These are phyloP conservation scores for Oncopodura yosiiana DNA, from an alignment of 1,140 invertebrate genomes.

Conservation along the genomic window DNA sequence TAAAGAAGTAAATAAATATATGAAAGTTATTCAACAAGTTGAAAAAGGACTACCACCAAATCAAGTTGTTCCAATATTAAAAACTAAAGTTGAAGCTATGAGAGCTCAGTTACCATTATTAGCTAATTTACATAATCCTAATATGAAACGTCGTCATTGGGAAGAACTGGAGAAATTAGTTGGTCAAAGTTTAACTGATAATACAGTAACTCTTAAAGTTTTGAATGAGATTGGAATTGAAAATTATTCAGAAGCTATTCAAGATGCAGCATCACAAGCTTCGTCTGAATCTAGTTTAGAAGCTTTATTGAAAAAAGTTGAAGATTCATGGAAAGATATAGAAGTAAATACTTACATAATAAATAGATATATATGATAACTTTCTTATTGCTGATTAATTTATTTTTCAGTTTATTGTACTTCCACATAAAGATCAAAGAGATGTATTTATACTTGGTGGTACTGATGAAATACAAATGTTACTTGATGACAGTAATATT, in stretches of 20 bases:
- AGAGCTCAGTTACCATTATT: constrained; percentile 64
- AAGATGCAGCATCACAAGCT: constrained; percentile 72
- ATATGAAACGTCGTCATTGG: constrained; percentile 68
- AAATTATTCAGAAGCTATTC: constrained; percentile 56
- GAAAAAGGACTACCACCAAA: constrained; percentile 67
- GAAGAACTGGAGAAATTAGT: constrained; percentile 63
- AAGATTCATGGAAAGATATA: too few relatives aligned
- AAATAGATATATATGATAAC: too few relatives aligned
- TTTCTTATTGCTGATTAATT: too few relatives aligned
- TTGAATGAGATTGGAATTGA: constrained; percentile 64
- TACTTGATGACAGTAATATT: constrained; percentile 74
- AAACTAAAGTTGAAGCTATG: constrained; percentile 62
- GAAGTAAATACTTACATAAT: too few relatives aligned
- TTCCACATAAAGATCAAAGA: constrained; percentile 65
- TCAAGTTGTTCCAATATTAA: constrained; percentile 60
- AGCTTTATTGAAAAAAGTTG: constrained; percentile 62
- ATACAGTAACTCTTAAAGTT: constrained; percentile 50
- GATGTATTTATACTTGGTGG: constrained; percentile 72
- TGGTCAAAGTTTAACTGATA: constrained; percentile 54
- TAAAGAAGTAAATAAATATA: constrained; percentile 52
- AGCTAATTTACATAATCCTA: constrained; percentile 61
- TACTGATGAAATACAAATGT: constrained; percentile 68
- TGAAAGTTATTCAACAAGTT: constrained; percentile 61
- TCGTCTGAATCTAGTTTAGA: constrained; percentile 74
- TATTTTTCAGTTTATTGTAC: constrained; percentile 64